These are phyloP conservation scores for Aplodontia rufa DNA, from an alignment of 2,113 vertebrate species.

Conservation along the genomic window DNA sequence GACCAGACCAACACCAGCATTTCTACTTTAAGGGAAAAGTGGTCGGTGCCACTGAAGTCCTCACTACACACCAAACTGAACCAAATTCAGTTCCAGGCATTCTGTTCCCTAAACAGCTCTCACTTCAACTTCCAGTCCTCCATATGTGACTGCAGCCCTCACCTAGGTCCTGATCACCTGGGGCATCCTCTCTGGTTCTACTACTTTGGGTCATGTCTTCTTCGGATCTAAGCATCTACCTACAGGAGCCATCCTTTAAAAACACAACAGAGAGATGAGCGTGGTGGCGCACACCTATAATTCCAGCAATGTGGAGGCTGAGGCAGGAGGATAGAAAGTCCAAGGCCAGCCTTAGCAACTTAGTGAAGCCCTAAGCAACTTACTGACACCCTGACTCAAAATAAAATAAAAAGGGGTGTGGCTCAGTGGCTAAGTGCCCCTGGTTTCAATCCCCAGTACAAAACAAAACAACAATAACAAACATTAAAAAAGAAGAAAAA, in stretches of 20 bases:
- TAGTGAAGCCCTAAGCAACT: background rate
- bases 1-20: accelerated
- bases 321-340: background rate
- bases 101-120: background rate
- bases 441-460: no score
- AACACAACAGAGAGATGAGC: no score
- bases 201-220: background rate
- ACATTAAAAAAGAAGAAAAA: no score
- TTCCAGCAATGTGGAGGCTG: no score
- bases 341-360: background rate
- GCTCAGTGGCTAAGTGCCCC: no score
- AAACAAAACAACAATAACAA: no score
- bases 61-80: background rate
- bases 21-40: background rate
- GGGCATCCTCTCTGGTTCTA: background rate
- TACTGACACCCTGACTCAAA: background rate
- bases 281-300: background rate
- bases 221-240: background rate
- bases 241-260: background rate
- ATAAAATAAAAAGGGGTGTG: no score
- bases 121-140: background rate
- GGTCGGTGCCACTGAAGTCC: background rate
- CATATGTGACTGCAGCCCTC: no score
- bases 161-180: background rate
- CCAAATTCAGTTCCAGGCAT: background rate